phyloP scores from a whole-genome alignment of 2,888 invertebrate genomes.

The Drosophila pseudotalamancana region DNA sequence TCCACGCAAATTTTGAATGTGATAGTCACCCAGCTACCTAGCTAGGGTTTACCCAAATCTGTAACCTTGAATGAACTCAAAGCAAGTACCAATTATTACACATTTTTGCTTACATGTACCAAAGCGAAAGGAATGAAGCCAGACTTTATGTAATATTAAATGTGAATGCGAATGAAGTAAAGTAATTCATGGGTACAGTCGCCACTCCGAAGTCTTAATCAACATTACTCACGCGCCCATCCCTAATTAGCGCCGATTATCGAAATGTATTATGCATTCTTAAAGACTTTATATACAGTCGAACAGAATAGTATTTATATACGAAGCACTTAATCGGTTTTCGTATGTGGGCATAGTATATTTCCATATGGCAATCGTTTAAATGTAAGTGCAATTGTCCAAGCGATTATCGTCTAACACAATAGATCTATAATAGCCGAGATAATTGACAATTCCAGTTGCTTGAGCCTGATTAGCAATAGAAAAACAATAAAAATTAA shows the following conservation, averaged over 20 bases:
- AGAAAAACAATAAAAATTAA: conserved; percentile 5
- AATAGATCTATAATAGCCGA: conserved; percentile 6
- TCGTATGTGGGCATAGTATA: not conserved
- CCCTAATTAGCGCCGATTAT: conserved; percentile 8
- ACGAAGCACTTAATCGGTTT: conserved; percentile 19
- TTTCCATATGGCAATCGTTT: not conserved
- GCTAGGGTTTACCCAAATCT: not conserved
- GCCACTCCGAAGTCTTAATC: no score
- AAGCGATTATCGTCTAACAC: conserved; percentile 31
- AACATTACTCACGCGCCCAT: conserved; percentile 12
- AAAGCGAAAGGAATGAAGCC: not conserved
- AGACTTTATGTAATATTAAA: not conserved
- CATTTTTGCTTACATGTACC: not conserved
- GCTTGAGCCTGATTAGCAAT: conserved; percentile 31
- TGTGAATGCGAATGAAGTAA: not conserved
- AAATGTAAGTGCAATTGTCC: conserved; percentile 6
- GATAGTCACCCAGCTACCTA: no score
- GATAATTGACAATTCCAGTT: conserved; percentile 19
- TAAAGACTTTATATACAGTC: not conserved
- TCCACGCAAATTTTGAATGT: not conserved
- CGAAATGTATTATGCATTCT: conserved; percentile 3
- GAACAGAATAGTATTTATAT: not conserved
- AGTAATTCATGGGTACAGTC: no score
- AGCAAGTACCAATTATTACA: not conserved
- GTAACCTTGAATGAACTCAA: not conserved